Conservation (phyloP, 53 echinoderm and acorn worm species). For the Mesocentrotus franciscanus region DNA sequence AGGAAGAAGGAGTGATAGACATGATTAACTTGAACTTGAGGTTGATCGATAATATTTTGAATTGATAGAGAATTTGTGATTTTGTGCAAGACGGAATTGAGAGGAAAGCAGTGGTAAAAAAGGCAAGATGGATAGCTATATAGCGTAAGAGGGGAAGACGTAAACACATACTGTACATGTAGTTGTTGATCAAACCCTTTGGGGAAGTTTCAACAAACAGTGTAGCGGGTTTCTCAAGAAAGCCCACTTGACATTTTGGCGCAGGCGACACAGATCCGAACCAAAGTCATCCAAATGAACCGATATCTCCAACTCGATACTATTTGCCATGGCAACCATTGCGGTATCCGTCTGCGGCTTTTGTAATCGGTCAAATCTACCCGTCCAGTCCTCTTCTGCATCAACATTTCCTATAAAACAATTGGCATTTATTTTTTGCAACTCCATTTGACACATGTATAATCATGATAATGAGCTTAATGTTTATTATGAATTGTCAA, state of each 20-base stretch:
- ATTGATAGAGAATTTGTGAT: background rate
- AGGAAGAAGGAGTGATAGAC: background rate
- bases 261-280: slow-evolving; percentile 31
- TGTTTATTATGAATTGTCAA: too few relatives aligned
- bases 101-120: background rate
- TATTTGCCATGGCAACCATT: slow-evolving; percentile 9
- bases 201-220: slow-evolving; percentile 43
- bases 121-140: background rate
- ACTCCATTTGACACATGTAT: background rate
- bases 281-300: background rate
- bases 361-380: background rate
- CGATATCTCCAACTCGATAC: slow-evolving; percentile 47
- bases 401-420: background rate
- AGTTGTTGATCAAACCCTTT: slow-evolving; percentile 25
- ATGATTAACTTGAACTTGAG: background rate
- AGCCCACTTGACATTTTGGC: slow-evolving; percentile 38
- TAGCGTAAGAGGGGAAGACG: background rate
- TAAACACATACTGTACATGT: background rate
- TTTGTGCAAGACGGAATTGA: background rate
- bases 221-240: background rate
- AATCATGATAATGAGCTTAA: too few relatives aligned
- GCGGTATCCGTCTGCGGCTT: slow-evolving; percentile 22
- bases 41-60: background rate
- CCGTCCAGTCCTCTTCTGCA: background rate
- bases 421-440: background rate